phyloP scores from a whole-genome alignment of 2,797 vertebrate species.

The Amphiprion clarkii region DNA sequence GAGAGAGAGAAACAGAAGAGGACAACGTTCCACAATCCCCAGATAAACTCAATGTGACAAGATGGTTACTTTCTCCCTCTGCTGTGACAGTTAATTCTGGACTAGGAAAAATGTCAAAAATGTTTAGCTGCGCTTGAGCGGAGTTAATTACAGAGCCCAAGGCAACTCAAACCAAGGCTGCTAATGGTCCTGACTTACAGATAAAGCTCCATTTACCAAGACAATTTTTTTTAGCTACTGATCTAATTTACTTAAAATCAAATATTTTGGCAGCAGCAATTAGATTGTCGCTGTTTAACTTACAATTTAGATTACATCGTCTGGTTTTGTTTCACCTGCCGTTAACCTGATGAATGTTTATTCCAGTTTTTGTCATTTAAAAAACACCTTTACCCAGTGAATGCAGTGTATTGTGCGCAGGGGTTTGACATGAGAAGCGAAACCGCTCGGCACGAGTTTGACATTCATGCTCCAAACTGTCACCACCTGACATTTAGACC shows the following conservation, averaged over 20 bases:
- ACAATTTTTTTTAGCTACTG: conserved; percentile 90
- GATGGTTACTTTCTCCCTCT: conserved; percentile 94
- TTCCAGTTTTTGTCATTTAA: background rate
- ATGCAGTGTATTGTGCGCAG: background rate
- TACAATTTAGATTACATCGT: conserved; percentile 46
- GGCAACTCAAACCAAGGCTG: conserved; percentile 89
- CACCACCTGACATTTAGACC: conserved; percentile 76
- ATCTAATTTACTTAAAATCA: conserved; percentile 97
- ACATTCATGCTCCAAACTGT: conserved; percentile 70
- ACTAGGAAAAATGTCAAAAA: conserved; percentile 98
- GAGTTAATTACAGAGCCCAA: conserved; percentile 96
- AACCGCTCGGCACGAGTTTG: conserved; percentile 46
- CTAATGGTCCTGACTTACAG: conserved; percentile 96
- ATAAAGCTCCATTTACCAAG: conserved; percentile 95
- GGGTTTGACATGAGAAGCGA: conserved; percentile 33
- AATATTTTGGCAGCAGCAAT: conserved; percentile 94
- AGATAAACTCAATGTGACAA: conserved; percentile 93
- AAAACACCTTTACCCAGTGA: background rate
- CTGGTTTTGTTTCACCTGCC: conserved; percentile 25
- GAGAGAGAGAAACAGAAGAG: conserved; percentile 52
- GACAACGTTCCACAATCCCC: conserved; percentile 82
- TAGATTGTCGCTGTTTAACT: conserved; percentile 86
- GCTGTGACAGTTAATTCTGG: conserved; percentile 97
- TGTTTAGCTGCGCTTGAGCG: conserved; percentile 97
- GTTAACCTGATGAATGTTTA: conserved; percentile 21